Base-by-base conservation (phyloP, 2,113 vertebrate species). In the Conger conger region DNA sequence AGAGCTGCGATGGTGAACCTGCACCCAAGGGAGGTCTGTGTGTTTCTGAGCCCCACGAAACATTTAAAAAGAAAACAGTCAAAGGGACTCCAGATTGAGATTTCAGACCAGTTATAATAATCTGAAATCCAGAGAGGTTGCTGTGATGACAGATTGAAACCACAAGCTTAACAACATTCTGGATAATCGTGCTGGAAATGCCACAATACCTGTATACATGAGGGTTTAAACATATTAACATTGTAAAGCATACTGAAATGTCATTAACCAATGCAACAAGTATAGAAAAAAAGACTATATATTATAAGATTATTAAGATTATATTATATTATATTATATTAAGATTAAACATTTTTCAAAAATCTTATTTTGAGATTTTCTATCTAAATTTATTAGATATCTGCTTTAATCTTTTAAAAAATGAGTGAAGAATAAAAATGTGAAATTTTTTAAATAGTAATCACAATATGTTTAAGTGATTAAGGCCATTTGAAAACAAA, bases 81-180 rank as follows among this genome's bases (percentile, higher is more conserved):
- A 33, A 81, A 81, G 80, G 57, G 17, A 81, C 50, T 81, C 80
- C 80, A 54, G 80, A 54, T 81, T 50, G 79, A 80, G 79, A 80
- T 80, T 80, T 80, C 38, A 80, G 42, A 40, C 79, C 27, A 23
- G 4, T 80, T 23, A 6, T 53, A 80, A 54, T 81, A 81, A 54
- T 40, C 40, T 81, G 15, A 81, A 81, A 57, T 54, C 33, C 80
- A 81, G 80, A 33, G 40, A 45, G 40, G 38, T n/a, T 42, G 37
- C 4, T 30, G 38, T 80, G 79, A 45, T 80, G 4, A 80, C n/a
- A 42, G 79, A 45, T 13, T 3, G 79, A 45, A n/a, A 80, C 79
- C 38, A 23, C n/a, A 45, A 50, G 9, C 37, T 30, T 13, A 45
- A 45, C 5, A 18, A 50, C 38, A 80, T 45, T 42, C 38, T 80